A percentile compares a stretch with the other conserved stretches of the same genome.
phyloP scores from a whole-genome alignment of 2,888 invertebrate genomes.

The Drosophila ezoana region DNA sequence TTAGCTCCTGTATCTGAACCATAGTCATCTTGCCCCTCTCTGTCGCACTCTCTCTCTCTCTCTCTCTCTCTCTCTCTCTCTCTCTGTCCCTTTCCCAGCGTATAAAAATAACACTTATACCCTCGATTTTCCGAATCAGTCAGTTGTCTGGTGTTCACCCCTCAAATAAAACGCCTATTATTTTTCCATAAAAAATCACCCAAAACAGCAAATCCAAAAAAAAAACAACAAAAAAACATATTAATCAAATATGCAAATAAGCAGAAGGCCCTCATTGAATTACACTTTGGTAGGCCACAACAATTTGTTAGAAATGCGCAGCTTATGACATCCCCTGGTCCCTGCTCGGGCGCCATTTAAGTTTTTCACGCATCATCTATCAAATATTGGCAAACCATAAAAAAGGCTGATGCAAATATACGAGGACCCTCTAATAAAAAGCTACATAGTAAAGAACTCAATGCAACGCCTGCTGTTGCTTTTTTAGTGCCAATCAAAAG shows the following conservation, averaged over 20 bases:
- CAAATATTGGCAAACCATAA: conserved; percentile 73
- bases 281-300: conserved; percentile 34
- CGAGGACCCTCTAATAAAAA: conserved; percentile 51
- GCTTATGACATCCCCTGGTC: conserved; percentile 23
- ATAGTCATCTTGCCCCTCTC: no score
- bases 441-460: not conserved
- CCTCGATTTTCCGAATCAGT: conserved; percentile 6
- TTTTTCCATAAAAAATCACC: conserved; percentile 77
- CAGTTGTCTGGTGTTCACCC: conserved; percentile 1
- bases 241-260: conserved; percentile 81
- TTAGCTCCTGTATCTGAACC: no score
- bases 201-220: conserved; percentile 52
- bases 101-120: not conserved
- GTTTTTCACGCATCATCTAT: conserved; percentile 75
- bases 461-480: conserved; percentile 42
- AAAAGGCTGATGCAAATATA: conserved; percentile 55
- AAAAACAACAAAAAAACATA: conserved; percentile 53
- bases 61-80: not conserved
- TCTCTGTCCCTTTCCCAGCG: not conserved
- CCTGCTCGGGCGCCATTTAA: conserved; percentile 23
- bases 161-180: conserved; percentile 68
- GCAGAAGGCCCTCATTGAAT: conserved; percentile 40
- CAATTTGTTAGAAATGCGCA: conserved; percentile 35
- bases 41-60: not conserved
- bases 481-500: conserved; percentile 57